These are phyloP conservation scores for Macroglossus sobrinus DNA, from an alignment of 2,113 vertebrate genomes.

Conservation along the genomic window DNA sequence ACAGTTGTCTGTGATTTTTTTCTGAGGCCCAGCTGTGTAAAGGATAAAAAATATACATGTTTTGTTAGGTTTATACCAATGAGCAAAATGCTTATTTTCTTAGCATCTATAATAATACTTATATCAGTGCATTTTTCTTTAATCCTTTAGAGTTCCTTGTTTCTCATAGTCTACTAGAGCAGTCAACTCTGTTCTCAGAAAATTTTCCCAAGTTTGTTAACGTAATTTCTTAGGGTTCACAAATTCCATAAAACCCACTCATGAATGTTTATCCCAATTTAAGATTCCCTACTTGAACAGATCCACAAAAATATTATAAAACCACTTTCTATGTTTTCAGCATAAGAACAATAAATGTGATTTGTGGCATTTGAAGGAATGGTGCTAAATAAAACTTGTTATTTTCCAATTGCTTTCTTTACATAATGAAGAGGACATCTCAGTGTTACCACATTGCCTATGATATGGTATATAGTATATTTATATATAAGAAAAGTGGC, in stretches of 20 bases:
- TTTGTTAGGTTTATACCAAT: neutral
- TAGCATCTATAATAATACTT: neutral
- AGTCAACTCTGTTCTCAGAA: neutral
- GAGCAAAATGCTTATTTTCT: neutral
- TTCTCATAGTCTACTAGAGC: neutral
- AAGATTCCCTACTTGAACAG: neutral
- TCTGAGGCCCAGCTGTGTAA: neutral
- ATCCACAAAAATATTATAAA: neutral
- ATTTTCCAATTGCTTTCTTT: neutral
- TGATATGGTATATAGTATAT: neutral
- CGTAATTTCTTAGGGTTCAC: neutral
- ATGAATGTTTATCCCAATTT: neutral
- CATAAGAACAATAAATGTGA: neutral
- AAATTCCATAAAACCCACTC: neutral
- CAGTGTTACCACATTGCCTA: neutral
- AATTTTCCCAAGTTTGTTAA: neutral
- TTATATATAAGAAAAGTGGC: neutral
- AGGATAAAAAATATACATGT: neutral
- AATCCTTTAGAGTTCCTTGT: neutral
- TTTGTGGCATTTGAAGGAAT: neutral
- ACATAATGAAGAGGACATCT: neutral
- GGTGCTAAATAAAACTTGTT: neutral
- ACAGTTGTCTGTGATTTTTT: neutral
- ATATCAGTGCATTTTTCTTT: neutral
- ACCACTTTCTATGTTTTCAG: neutral